Percentiles rank a stretch among this genome's conserved stretches.
Evolutionary conservation across 2,797 vertebrate genomes (phyloP).

Genomic region (Dromococcyx pavoninus): DNA sequence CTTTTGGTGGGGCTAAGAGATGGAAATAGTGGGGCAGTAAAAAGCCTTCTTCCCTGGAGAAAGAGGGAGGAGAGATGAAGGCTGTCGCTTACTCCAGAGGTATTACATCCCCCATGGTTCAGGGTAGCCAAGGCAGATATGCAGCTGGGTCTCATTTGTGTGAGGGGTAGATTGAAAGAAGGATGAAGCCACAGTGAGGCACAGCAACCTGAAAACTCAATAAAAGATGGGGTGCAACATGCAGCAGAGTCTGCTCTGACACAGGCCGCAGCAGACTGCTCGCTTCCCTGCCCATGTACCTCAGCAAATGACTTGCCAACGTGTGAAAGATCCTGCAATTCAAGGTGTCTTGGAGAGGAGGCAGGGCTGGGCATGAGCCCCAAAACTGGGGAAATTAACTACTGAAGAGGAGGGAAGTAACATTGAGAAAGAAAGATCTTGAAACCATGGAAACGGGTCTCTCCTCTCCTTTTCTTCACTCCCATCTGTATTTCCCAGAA

Average conservation of each 20-base stretch:
- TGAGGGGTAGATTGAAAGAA: background rate
- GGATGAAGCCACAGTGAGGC: background rate
- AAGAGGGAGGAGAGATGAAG: background rate
- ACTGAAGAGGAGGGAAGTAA: conserved; percentile 38
- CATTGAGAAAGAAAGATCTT: background rate
- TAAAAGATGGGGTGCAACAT: background rate
- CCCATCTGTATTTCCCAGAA: conserved; percentile 68
- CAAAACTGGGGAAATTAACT: background rate
- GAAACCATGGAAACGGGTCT: conserved; percentile 70
- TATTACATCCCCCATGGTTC: background rate
- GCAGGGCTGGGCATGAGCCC: background rate
- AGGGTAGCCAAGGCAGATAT: background rate
- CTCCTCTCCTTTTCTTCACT: conserved; percentile 11
- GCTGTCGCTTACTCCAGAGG: background rate
- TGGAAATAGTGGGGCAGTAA: background rate
- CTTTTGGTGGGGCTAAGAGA: background rate
- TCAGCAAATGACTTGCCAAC: background rate
- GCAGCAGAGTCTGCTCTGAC: background rate
- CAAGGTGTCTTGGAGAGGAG: background rate
- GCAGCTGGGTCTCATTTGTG: background rate
- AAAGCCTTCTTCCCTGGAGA: background rate
- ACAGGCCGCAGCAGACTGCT: background rate
- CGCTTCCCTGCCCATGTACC: background rate
- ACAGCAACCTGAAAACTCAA: background rate
- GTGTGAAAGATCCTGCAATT: background rate